Conservation (phyloP, 2,113 vertebrate species). For the Myocastor coypus region DNA sequence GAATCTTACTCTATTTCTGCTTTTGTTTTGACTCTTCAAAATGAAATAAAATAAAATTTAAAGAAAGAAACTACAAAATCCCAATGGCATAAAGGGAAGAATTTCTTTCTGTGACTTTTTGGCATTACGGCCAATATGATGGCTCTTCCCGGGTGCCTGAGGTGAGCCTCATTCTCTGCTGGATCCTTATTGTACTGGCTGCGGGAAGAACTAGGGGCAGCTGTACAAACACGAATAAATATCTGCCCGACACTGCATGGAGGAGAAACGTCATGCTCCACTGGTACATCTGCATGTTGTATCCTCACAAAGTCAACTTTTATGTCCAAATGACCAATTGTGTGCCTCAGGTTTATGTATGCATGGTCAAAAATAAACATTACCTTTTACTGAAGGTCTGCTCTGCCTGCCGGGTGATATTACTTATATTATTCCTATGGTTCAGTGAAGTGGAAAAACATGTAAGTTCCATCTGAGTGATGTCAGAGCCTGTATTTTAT, state of each 20-base stretch:
- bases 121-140: background rate
- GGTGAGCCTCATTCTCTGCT: background rate
- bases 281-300: background rate
- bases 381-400: background rate
- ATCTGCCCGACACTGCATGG: background rate
- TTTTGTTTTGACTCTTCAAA: too few relatives aligned
- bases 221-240: slow-evolving; percentile 45
- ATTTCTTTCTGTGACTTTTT: background rate
- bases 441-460: slow-evolving; percentile 18
- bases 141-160: background rate
- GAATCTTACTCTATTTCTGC: too few relatives aligned
- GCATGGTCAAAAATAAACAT: slow-evolving; percentile 5
- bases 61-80: background rate
- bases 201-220: background rate
- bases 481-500: background rate
- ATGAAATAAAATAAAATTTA: too few relatives aligned
- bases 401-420: slow-evolving; percentile 31
- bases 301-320: slow-evolving; percentile 51
- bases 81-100: background rate
- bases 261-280: background rate
- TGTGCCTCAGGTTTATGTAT: background rate
- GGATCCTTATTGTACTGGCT: background rate
- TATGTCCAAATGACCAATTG: background rate
- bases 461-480: slow-evolving; percentile 8
- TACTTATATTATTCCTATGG: background rate